phyloP scores from a whole-genome alignment of 2,797 vertebrate species.

The Syngnathus acus region DNA sequence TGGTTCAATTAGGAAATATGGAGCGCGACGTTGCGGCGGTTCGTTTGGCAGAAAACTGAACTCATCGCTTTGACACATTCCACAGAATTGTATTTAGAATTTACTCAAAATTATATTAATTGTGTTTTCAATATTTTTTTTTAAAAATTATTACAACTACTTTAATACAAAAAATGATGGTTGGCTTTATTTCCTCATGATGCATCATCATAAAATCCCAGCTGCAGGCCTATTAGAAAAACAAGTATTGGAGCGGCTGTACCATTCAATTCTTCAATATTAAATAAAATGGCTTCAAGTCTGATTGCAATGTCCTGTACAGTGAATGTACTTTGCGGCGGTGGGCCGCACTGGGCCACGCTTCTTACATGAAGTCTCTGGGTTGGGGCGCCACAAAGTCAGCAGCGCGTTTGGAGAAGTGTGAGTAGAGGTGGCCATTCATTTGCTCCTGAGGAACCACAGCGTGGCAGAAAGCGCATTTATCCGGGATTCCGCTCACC shows the following conservation, averaged over 20 bases:
- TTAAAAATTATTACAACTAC: not conserved
- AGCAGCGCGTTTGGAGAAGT: constrained; percentile 74
- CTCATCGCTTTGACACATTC: no score
- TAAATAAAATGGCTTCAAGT: constrained; percentile 74
- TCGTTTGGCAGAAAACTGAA: not conserved
- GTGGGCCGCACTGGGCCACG: constrained; percentile 38
- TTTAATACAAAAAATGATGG: constrained; percentile 48
- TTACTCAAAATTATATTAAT: no score
- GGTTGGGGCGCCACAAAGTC: constrained; percentile 36
- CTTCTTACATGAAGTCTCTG: constrained; percentile 45
- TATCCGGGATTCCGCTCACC: constrained; percentile 62
- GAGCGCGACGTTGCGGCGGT: not conserved
- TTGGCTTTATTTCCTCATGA: constrained; percentile 62
- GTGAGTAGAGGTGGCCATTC: constrained; percentile 93
- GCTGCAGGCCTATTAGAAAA: constrained; percentile 40
- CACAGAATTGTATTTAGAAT: no score
- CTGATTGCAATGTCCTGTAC: constrained; percentile 55
- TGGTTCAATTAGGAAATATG: not conserved
- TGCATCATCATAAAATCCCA: constrained; percentile 45
- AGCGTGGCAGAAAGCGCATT: constrained; percentile 91
- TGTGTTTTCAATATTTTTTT: no score
- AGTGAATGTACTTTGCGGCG: constrained; percentile 44
- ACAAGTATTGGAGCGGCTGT: constrained; percentile 39
- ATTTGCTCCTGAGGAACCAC: constrained; percentile 85
- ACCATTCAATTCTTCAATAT: constrained; percentile 65